These are phyloP conservation scores for Limonius californicus DNA, from an alignment of 1,140 invertebrate species.

Conservation along the genomic window DNA sequence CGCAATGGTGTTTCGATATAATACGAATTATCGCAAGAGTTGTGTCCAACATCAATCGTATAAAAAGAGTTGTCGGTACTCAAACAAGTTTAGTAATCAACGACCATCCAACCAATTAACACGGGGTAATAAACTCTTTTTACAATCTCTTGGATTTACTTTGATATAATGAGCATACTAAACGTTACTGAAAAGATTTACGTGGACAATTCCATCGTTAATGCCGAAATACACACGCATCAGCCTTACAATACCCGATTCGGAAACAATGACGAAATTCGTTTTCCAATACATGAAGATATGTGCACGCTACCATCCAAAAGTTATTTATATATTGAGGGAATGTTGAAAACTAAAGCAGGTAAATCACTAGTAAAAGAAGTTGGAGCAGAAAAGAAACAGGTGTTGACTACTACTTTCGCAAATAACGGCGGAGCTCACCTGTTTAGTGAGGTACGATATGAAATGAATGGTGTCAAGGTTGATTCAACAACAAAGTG, in stretches of 20 bases:
- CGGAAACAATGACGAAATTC: too few species aligned
- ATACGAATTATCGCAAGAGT: slow-evolving; percentile 28
- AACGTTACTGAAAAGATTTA: slow-evolving; percentile 20
- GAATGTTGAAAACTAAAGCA: slow-evolving; percentile 20
- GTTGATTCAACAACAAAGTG: slow-evolving; percentile 39
- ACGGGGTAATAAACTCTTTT: too few species aligned
- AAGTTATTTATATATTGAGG: too few species aligned
- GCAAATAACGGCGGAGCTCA: slow-evolving; percentile 26
- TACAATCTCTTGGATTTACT: too few species aligned
- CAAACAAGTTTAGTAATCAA: slow-evolving; percentile 37
- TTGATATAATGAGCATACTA: too few species aligned
- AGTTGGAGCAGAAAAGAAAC: too few species aligned
- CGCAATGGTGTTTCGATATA: too few species aligned
- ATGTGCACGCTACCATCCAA: slow-evolving; percentile 16
- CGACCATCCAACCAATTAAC: too few species aligned
- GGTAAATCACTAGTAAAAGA: slow-evolving; percentile 12
- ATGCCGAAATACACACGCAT: too few species aligned
- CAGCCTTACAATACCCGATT: too few species aligned
- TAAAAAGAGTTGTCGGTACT: slow-evolving; percentile 36
- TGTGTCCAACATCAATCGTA: slow-evolving; percentile 31
- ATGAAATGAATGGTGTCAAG: slow-evolving; percentile 35
- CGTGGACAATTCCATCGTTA: too few species aligned
- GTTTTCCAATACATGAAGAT: slow-evolving; percentile 24
- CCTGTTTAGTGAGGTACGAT: slow-evolving; percentile 38
- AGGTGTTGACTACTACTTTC: background rate